Evolutionary conservation across 2,888 invertebrate species (phyloP).

Genomic region (Biston betularia): DNA sequence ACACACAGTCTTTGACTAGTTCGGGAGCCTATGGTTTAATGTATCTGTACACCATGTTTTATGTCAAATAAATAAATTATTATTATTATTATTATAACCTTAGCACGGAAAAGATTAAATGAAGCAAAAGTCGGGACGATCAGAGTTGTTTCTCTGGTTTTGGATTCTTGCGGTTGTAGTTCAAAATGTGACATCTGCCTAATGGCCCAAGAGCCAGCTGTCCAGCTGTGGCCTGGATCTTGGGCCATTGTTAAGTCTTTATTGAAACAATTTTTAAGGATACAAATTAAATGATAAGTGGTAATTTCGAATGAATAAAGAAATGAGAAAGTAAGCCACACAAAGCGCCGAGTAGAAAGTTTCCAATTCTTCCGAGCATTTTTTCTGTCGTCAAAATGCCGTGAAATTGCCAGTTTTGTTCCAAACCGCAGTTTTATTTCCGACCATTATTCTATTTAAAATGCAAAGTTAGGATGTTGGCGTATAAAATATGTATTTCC

Average conservation of each 20-base stretch:
- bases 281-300: constrained; percentile 39
- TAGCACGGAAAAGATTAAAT: too few relatives aligned
- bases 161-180: constrained; percentile 51
- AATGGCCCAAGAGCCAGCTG: constrained; percentile 69
- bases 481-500: constrained; percentile 29
- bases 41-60: too few relatives aligned
- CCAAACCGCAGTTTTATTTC: constrained; percentile 68
- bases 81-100: too few relatives aligned
- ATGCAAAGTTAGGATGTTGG: constrained; percentile 36
- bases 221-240: constrained; percentile 53
- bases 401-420: constrained; percentile 73
- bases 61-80: too few relatives aligned
- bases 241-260: constrained; percentile 55
- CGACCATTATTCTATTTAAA: constrained; percentile 49
- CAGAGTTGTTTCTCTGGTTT: not conserved
- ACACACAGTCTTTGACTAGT: too few relatives aligned
- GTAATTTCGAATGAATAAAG: constrained; percentile 70
- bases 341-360: constrained; percentile 74
- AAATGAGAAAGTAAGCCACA: constrained; percentile 79
- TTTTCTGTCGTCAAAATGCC: constrained; percentile 65
- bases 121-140: too few relatives aligned
- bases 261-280: too few relatives aligned
- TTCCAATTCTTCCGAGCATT: constrained; percentile 51
- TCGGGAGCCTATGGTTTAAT: too few relatives aligned
- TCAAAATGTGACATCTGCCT: constrained; percentile 74